phyloP scores from a whole-genome alignment of 2,113 vertebrate species.

The Perca fluviatilis region DNA sequence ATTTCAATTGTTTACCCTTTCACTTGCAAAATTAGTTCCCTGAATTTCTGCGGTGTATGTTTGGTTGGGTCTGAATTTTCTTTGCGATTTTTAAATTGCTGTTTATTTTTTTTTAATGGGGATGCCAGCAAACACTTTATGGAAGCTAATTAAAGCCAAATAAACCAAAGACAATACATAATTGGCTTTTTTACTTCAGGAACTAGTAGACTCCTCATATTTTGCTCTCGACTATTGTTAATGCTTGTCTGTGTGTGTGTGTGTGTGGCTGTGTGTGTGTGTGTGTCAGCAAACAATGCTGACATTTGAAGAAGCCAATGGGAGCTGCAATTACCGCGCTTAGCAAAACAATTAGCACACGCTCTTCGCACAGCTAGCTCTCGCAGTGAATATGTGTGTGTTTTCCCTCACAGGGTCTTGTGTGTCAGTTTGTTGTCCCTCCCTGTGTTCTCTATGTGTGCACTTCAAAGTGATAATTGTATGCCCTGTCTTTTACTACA shows the following conservation, averaged over 20 bases:
- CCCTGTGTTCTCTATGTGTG: neutral
- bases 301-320: conserved; percentile 78
- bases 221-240: neutral
- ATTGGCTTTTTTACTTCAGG: conserved; percentile 18
- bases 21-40: neutral
- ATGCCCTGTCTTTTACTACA: neutral
- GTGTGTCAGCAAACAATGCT: conserved; percentile 52
- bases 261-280: neutral
- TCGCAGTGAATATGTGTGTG: conserved; percentile 32
- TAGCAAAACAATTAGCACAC: conserved; percentile 73
- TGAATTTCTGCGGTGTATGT: neutral
- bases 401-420: neutral
- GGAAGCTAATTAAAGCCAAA: conserved; percentile 23
- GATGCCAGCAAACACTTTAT: neutral
- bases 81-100: conserved; percentile 15
- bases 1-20: neutral
- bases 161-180: conserved; percentile 19
- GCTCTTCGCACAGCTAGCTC: conserved; percentile 62
- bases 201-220: neutral
- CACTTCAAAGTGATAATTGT: conserved; percentile 2
- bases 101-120: conserved; percentile 24
- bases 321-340: conserved; percentile 74
- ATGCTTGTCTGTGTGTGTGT: neutral
- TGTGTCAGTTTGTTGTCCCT: neutral
- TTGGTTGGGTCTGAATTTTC: neutral